Evolutionary conservation across 1,140 invertebrate genomes (phyloP).

Genomic region (Scaptomyza hsui): DNA sequence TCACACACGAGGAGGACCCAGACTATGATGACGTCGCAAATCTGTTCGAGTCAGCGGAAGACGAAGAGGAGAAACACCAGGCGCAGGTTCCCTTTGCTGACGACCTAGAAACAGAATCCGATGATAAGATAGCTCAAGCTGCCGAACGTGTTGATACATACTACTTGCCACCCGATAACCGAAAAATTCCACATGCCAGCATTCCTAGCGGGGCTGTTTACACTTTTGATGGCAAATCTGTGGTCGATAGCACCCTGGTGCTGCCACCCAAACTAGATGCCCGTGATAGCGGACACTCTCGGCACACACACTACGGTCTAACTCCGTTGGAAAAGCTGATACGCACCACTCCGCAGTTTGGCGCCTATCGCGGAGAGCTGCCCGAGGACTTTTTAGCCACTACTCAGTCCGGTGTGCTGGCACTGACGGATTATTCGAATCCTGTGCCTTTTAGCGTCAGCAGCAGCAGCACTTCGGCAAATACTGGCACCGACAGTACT

Average conservation of each 20-base stretch:
- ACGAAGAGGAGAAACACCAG: conserved; percentile 32
- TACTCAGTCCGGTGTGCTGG: conserved; percentile 16
- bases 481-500: conserved; percentile 29
- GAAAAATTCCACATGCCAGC: conserved; percentile 81
- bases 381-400: conserved; percentile 84
- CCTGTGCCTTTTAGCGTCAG: conserved; percentile 37
- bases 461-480: conserved; percentile 20
- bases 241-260: conserved; percentile 87
- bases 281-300: conserved; percentile 68
- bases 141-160: conserved; percentile 88
- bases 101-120: conserved; percentile 79
- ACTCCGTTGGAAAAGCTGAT: conserved; percentile 86
- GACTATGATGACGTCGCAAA: conserved; percentile 45
- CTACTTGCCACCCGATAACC: conserved; percentile 87
- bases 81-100: conserved; percentile 30
- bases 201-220: conserved; percentile 86
- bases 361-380: conserved; percentile 89
- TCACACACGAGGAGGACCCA: conserved; percentile 8
- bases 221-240: conserved; percentile 89
- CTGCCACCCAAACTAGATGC: conserved; percentile 85
- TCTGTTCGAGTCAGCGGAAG: conserved; percentile 54
- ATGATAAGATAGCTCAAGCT: conserved; percentile 87
- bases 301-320: conserved; percentile 85
- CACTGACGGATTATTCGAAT: conserved; percentile 48
- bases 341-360: conserved; percentile 88